Base-by-base conservation (phyloP, 1,140 invertebrate genomes). In the Aphelinus certus region DNA sequence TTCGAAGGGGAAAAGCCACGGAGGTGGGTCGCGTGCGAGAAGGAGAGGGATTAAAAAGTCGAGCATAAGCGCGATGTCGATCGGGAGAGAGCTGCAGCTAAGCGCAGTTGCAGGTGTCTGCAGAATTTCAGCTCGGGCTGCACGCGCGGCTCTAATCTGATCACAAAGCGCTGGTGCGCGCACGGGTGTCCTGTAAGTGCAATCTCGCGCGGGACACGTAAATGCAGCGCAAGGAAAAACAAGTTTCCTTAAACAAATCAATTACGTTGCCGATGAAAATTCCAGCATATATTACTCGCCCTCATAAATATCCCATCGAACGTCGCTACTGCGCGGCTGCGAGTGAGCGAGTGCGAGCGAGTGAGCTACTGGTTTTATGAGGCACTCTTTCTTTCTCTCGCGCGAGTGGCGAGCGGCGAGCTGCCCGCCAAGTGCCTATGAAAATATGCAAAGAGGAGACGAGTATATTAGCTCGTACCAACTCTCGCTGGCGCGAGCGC, bases 361-460 rank as follows among this genome's bases (percentile, higher is more conserved):
- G 56, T 10, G 47, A 46, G 56, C 57, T 49, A 51, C 57, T 51
- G 55, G 55, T 58, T 68, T 58, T 58, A 68, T 58, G 66, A 66
- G 5, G 10, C 49, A 51, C 51, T 49, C 51, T 55, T 10, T 7
- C 56, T 56, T 62, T 73, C 49, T 45, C 7, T 4, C 0, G 26
- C 26, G 26, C 26, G 26, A 26, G 26, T 0, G 26, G 26, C 26
- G 26, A 26, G 26, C 26, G 26, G 26, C 26, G 26, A 26, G 26
- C 3, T 26, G 42, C 10, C 3, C 42, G 43, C 43, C 43, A 61
- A 61, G 58, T 61, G 43, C 1, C 45, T 58, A 26, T n/a, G 55
- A 68, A 68, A 68, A 68, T 58, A 68, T 58, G 66, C 58, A 67
- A 74, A 76, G 71, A 55, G 53, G 47, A 75, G 47, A 26, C 58